Conservation (phyloP, 2,113 vertebrate genomes). For the Sinosuthora webbiana region DNA sequence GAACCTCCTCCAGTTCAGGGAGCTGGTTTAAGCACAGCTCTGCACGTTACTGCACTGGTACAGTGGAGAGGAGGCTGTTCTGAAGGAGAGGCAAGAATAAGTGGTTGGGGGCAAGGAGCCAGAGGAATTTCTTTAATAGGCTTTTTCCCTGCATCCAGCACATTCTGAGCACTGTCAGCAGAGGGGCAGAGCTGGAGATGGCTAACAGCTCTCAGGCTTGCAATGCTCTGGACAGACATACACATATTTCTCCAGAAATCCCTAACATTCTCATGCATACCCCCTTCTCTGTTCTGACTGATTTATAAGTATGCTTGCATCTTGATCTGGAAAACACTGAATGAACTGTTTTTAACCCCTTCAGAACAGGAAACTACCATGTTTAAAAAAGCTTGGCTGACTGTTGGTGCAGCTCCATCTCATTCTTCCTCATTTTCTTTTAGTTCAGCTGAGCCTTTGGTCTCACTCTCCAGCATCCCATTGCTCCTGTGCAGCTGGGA, state of each 20-base stretch:
- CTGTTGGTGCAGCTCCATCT: background rate
- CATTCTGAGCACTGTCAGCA: background rate
- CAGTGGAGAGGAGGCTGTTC: background rate
- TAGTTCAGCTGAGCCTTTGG: background rate
- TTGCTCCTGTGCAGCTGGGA: background rate
- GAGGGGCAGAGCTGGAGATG: background rate
- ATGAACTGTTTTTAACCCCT: background rate
- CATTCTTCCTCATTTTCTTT: background rate
- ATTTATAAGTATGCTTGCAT: background rate
- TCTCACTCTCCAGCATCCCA: background rate
- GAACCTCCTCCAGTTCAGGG: background rate
- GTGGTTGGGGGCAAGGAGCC: background rate
- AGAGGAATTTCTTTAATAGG: background rate
- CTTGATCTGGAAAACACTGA: background rate
- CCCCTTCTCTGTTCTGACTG: background rate
- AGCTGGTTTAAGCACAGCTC: background rate
- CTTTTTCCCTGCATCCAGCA: background rate
- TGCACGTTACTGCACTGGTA: background rate
- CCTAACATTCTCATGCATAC: background rate
- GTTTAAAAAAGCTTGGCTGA: background rate
- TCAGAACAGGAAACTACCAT: background rate
- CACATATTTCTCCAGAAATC: background rate
- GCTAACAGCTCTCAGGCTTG: background rate
- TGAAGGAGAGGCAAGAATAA: background rate
- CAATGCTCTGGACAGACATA: background rate